Conservation (phyloP, 2,888 invertebrate genomes). For the Drosophila recens region DNA sequence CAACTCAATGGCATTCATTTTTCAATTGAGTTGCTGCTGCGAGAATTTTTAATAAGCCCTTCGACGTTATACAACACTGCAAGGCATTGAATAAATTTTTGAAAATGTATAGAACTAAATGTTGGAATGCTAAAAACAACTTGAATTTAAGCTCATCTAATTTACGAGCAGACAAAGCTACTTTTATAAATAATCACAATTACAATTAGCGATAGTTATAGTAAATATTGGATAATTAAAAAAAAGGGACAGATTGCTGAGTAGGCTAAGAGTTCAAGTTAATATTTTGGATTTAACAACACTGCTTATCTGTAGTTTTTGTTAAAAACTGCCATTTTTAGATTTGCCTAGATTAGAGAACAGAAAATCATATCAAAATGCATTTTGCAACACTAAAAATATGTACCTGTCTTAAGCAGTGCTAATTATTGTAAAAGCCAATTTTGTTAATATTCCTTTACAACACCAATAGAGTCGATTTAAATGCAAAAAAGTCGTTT, state of each 20-base stretch:
- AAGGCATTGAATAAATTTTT: neutral
- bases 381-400: conserved; percentile 11
- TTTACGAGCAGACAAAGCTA: neutral
- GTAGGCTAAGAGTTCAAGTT: neutral
- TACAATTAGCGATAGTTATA: neutral
- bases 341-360: neutral
- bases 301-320: neutral
- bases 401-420: neutral
- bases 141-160: neutral
- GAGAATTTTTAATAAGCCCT: conserved; percentile 18
- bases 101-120: too few relatives aligned
- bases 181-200: neutral
- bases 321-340: neutral
- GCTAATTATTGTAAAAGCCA: neutral
- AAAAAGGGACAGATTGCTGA: neutral
- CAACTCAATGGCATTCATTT: conserved; percentile 22
- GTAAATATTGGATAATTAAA: too few relatives aligned
- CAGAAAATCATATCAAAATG: too few relatives aligned
- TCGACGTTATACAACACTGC: conserved; percentile 18
- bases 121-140: neutral
- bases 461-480: neutral
- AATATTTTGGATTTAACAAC: neutral
- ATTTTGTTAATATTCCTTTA: neutral
- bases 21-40: conserved; percentile 10
- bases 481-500: neutral